Conservation (phyloP, 2,888 invertebrate genomes). For the Steromphala cineraria region DNA sequence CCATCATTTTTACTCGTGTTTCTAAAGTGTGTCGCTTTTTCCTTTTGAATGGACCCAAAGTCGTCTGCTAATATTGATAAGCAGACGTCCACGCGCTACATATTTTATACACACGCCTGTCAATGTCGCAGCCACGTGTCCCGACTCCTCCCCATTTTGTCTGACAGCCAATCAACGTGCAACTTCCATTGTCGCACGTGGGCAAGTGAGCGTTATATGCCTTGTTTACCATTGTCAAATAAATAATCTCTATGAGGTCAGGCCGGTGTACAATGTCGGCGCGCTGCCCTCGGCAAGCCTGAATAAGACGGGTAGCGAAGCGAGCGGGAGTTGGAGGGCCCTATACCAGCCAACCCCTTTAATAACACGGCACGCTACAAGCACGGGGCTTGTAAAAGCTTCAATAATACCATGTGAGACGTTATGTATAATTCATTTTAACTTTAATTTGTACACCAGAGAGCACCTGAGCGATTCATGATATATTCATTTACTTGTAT, state of each 20-base stretch:
- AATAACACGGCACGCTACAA: not conserved
- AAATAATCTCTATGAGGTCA: not conserved
- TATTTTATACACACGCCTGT: slow-evolving; percentile 1
- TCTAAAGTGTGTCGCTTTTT: not conserved
- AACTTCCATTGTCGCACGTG: not conserved
- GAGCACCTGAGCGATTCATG: too few species aligned
- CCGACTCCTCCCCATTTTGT: not conserved
- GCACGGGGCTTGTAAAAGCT: too few species aligned
- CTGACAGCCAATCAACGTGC: not conserved
- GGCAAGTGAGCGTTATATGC: slow-evolving; percentile 10
- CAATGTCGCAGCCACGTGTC: not conserved
- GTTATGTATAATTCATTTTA: too few species aligned
- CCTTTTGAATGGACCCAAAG: not conserved
- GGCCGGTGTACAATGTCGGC: not conserved
- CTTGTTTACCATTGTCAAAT: slow-evolving; percentile 17
- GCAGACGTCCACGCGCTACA: slow-evolving; percentile 16
- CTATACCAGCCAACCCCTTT: not conserved
- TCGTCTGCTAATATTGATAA: slow-evolving; percentile 13
- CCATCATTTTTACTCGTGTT: slow-evolving; percentile 45
- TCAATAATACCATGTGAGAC: too few species aligned
- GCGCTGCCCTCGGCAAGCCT: not conserved
- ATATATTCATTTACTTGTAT: too few species aligned
- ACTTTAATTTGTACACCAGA: too few species aligned
- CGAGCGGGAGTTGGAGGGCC: not conserved
- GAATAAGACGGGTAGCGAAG: not conserved